Base-by-base conservation (phyloP, 2,888 invertebrate species). In the Eilema caniola region DNA sequence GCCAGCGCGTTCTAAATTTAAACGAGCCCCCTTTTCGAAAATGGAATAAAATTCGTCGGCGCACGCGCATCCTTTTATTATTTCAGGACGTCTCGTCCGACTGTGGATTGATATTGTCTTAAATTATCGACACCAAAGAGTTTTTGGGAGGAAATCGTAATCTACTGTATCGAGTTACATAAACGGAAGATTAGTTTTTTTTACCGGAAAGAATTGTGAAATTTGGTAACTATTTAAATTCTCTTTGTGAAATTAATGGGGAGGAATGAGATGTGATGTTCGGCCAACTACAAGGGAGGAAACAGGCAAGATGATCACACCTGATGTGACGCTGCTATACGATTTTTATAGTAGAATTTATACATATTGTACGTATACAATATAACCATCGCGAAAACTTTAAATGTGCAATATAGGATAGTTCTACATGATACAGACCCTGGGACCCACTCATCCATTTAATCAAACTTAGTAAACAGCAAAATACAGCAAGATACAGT, bases 31-130 rank as follows among this genome's bases (percentile, higher is more conserved):
- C 93, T 92, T 89, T 89, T 88, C 90, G 83, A 88, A 90, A 89
- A 94, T 90, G 94, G 93, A 91, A 93, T 93, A 93, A 94, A 94
- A 93, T 92, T 90, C 88, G 87, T 74, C 84, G 83, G 86, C 88
- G 87, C 89, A 86, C 87, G 90, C 88, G 86, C 86, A 89, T 92
- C 90, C 89, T 92, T 91, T 93, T 91, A 92, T 94, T 93, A 93
- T 95, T 94, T 94, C 91, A 89, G 90, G 88, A 84, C 84, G 87
- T 89, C 89, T 88, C 87, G 88, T 84, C 69, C 74, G 73, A 69
- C 78, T 74, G 71, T 37, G 72, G 83, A 81, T 78, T 79, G 84
- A 85, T 84, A 76, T 71, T 75, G 73, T 81, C 74, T 73, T 67
- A 78, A 76, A 79, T 76, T 73, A 73, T 75, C 61, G 67, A 68